Conservation (phyloP, 2,113 vertebrate genomes). For the Colaptes auratus region DNA sequence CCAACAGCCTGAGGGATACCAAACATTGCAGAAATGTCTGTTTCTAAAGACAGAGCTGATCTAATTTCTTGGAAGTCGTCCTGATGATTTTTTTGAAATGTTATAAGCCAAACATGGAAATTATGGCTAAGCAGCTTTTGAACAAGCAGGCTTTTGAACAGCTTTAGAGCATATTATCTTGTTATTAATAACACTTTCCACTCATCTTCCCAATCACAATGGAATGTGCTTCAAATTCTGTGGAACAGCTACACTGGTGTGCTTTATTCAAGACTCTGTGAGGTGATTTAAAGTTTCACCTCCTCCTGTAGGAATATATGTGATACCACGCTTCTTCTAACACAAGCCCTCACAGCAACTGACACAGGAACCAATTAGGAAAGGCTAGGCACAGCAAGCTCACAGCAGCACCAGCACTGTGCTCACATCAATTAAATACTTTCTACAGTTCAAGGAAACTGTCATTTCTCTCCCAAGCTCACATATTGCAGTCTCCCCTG, state of each 20-base stretch:
- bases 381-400: not conserved
- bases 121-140: conserved; percentile 41
- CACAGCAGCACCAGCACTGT: not conserved
- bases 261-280: not conserved
- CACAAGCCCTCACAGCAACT: not conserved
- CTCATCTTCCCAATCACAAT: conserved; percentile 4
- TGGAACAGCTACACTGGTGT: not conserved
- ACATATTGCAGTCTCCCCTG: not conserved
- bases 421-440: not conserved
- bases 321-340: not conserved
- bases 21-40: conserved; percentile 43
- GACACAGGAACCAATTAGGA: not conserved
- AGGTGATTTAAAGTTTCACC: not conserved
- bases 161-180: conserved; percentile 22
- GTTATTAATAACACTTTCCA: conserved; percentile 24
- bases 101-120: conserved; percentile 29
- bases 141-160: conserved; percentile 32
- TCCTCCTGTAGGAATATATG: not conserved
- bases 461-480: not conserved
- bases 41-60: conserved; percentile 55
- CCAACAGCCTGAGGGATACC: not conserved
- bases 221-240: not conserved
- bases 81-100: conserved; percentile 49
- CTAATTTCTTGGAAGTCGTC: conserved; percentile 51
- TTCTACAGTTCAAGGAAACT: not conserved